Base-by-base conservation (phyloP, 2,113 vertebrate species). In the Actinemys pallida region DNA sequence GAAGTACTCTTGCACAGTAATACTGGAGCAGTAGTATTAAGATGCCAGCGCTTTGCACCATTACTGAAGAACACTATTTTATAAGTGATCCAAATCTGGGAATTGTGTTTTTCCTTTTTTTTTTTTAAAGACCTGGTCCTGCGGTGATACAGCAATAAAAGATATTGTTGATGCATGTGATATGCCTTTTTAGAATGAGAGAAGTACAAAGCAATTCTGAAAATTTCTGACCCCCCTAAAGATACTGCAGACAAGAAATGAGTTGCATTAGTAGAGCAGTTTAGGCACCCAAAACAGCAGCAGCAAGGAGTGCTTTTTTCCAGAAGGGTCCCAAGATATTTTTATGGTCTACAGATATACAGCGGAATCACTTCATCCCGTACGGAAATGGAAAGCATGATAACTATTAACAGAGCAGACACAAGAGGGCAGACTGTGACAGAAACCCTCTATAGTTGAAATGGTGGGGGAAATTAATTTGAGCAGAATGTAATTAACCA, bases 41-140 rank as follows among this genome's bases (percentile, higher is more conserved):
- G 27, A 10, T 35, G 27, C 27, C 0, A 20, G 20, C 16, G 39
- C 31, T 93, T 49, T 59, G n/a, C 5, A 80, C 3, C 10, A 4
- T 78, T 57, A 10, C 59, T 83, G 72, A 80, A 29, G 25, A 75
- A 31, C 31, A 90, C n/a, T 65, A 0, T 29, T 31, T 86, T 85
- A 89, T 72, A 80, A 54, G 42, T 62, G 69, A 35, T 87, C 84
- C 92, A 93, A 50, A 82, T 91, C 88, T 91, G 88, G 84, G 90
- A 93, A 86, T 6, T 9, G 17, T 83, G 39, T 45, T 45, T 45
- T 45, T 45, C 6, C 45, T 22, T 81, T 79, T 0, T 24, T 12
- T 0, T 3, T 2, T 0, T 3, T 2, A 92, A 1, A 1, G 80
- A 6, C 39, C n/a, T 42, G 39, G 35, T 24, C n/a, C 17, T 75